Evolutionary conservation across 1,140 invertebrate genomes (phyloP), one percentile per base, ranked within the genome.

Genomic region (Drosophila nigrodunni): DNA sequence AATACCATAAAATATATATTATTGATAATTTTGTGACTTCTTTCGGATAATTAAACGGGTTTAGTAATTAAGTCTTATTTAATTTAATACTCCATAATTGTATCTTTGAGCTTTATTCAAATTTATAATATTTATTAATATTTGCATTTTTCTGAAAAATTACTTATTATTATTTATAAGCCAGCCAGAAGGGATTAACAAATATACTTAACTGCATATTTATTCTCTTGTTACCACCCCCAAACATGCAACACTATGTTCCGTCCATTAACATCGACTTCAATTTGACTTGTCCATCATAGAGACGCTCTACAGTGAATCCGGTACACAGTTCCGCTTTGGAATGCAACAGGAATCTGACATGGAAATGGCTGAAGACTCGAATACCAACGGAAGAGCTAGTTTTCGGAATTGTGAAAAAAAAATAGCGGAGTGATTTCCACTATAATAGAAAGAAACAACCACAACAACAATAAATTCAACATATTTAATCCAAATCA

Each of bases 231-330:
- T 90, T 86, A 90, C 67, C 74, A 65, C 65, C 39, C 43, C 78
- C 43, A 30, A 74, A 80, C 82, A 90, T 83, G 80, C 83, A 81
- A 85, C 70, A 78, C 73, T 79, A 59, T 72, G 41, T 70, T 67
- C 74, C 79, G 74, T 82, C 80, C 67, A 76, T 65, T 68, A 49
- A 66, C 65, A 54, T 54, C 64, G 34, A 61, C 44, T 59, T 60
- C 13, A 25, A 61, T 69, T 54, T 59, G 34, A 61, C 44, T 59
- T 64, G 13, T 15, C 46, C 54, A 62, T 39, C 34, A 10, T 54
- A 71, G 85, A 88, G 81, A 88, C 71, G 78, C 85, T 88, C 61
- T 88, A 89, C 85, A 87, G 88, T 85, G 85, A 88, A 69, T 61
- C 74, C 64, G 78, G 62, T 46, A 73, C 80, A 25, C 85, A 85